A percentile compares a stretch with the other conserved stretches of the same genome.
Evolutionary conservation across 2,888 invertebrate species (phyloP).

Genomic region (Nephrocerus scutellatus): DNA sequence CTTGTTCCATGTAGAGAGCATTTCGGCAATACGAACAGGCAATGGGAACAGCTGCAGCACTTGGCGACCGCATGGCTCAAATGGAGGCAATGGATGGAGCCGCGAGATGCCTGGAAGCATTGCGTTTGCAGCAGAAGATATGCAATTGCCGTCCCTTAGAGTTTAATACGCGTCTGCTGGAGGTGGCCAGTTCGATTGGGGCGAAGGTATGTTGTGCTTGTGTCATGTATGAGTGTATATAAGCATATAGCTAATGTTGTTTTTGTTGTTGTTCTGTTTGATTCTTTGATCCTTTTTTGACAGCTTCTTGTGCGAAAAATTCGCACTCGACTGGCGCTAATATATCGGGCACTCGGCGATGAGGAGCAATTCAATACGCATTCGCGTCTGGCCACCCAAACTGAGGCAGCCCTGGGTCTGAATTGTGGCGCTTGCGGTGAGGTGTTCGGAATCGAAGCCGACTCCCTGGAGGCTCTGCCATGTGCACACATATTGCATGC

Average conservation of each 20-base stretch:
- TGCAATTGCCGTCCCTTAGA: constrained; percentile 81
- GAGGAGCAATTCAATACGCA: constrained; percentile 71
- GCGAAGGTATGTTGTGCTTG: too few relatives aligned
- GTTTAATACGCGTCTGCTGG: constrained; percentile 74
- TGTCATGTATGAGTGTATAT: too few relatives aligned
- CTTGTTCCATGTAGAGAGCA: constrained; percentile 36
- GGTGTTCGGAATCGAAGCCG: constrained; percentile 65
- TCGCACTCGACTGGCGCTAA: constrained; percentile 67
- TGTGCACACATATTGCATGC: constrained; percentile 84
- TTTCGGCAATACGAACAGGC: constrained; percentile 79
- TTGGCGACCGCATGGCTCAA: constrained; percentile 77
- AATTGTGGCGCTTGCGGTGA: constrained; percentile 77
- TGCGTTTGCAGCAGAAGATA: constrained; percentile 67
- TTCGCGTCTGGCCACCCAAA: constrained; percentile 56
- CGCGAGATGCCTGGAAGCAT: constrained; percentile 70
- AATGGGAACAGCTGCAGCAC: constrained; percentile 72
- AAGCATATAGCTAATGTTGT: too few relatives aligned
- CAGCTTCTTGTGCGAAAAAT: constrained; percentile 74
- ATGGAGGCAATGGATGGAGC: constrained; percentile 89
- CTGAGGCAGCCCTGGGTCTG: constrained; percentile 65
- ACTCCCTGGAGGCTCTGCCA: constrained; percentile 71
- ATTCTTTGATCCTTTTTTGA: constrained; percentile 15
- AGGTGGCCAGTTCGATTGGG: constrained; percentile 80
- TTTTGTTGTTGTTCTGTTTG: too few relatives aligned
- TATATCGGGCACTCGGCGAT: constrained; percentile 76